Percentiles rank a stretch among this genome's conserved stretches.
Evolutionary conservation across 1,140 invertebrate species (phyloP).

Genomic region (Xylocopa sonorina): DNA sequence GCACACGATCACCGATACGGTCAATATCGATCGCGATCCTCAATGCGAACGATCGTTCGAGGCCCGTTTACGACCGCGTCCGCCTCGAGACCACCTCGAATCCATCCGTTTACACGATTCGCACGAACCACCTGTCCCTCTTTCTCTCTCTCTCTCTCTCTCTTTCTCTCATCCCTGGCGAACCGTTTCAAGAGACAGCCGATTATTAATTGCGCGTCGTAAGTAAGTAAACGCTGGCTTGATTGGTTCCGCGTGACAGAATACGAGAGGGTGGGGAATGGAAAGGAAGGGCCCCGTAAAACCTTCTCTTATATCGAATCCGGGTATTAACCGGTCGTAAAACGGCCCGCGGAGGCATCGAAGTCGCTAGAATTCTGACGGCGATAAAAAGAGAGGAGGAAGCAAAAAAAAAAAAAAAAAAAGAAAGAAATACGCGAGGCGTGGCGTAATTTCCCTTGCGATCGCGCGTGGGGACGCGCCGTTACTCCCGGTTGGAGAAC

Average conservation of each 20-base stretch:
- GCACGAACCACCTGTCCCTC: neutral
- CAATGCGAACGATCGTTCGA: constrained; percentile 46
- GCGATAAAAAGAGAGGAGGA: neutral
- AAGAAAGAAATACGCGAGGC: no score
- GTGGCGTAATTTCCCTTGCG: neutral
- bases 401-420: no score
- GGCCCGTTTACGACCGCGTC: constrained; percentile 17
- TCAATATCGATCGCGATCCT: no score
- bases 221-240: neutral
- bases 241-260: neutral
- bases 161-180: neutral
- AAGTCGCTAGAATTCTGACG: neutral
- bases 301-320: constrained; percentile 2
- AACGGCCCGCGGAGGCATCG: neutral
- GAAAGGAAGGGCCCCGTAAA: no score
- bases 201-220: constrained; percentile 18
- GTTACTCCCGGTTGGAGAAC: no score
- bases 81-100: constrained; percentile 48
- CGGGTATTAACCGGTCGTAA: constrained; percentile 16
- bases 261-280: no score
- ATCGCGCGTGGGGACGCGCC: no score
- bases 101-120: constrained; percentile 1
- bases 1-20: no score
- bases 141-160: no score
- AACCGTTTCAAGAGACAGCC: constrained; percentile 7